Base-by-base conservation (phyloP, 2,888 invertebrate genomes). In the Cheilosia vernalis region DNA sequence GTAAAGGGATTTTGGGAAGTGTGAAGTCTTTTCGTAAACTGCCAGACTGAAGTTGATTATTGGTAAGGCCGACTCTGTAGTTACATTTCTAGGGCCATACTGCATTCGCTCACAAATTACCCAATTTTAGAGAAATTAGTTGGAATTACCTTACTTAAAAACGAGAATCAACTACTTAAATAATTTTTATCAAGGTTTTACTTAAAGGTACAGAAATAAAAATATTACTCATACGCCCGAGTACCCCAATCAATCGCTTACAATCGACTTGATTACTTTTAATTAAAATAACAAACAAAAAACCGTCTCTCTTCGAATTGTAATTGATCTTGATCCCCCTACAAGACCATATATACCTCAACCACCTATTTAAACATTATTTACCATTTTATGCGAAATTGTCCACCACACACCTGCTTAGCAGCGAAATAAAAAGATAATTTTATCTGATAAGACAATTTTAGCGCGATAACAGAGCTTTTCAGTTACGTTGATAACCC, bases 381-480 rank as follows among this genome's bases (percentile, higher is more conserved):
- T 37, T 37, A 37, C 37, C 13, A 10, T 37, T 40, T 7, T 33
- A 13, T 21, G n/a, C 44, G 4, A 61, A 21, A 24, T 15, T 33
- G 24, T 64, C 55, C 37, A 17, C 37, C 19, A 60, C 19, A 60
- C 76, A 77, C 81, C 77, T 76, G 64, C 64, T 76, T 55, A 69
- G 56, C 37, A 21, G 33, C 21, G 15, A 27, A 61, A 17, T 4
- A 9, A 15, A 6, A 47, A 4, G 56, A 78, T 44, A 58, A 60
- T 15, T 19, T 56, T 44, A 24, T 56, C 17, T 63, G 78, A 83
- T 78, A 78, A 67, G 66, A 64, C 15, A n/a, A 55, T 15, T 10
- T 17, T 61, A 44, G 15, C 61, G 66, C 61, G 66, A 77, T 67
- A 83, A 63, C 42, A 63, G 73, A 83, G 83, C 78, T 83, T 78